Evolutionary conservation across 2,888 invertebrate species (phyloP), one percentile per base, ranked within the genome.

Genomic region (Busseola fusca): DNA sequence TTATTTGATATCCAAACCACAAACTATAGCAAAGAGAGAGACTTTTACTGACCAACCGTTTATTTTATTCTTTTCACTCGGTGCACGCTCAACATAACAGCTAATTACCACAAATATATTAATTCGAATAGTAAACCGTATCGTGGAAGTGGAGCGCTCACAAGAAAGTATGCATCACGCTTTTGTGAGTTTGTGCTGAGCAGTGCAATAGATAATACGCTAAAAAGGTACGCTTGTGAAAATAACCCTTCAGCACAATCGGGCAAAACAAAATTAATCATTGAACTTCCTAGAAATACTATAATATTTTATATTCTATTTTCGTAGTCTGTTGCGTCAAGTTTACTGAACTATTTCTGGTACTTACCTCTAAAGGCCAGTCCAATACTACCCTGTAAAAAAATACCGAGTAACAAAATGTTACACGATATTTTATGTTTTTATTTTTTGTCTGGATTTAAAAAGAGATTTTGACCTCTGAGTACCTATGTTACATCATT

Each of bases 41-140:
- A 71, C 60, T 68, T 62, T 69, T 73, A 69, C 48, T 50, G 48
- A 42, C 27, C 58, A 50, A 63, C 34, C 48, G 16, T 57, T 67
- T 72, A n/a, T 68, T 50, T 50, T 10, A 27, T 59, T 56, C 4
- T 3, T n/a, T 65, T n/a, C 68, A 69, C 45, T 45, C 56, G 30
- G 34, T 80, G 45, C 63, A 57, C 57, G 64, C 66, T 69, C 54
- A 80, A 76, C 65, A 77, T 67, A 73, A 67, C 78, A 67, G 21
- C 69, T 82, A 80, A 84, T 80, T 84, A 73, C 69, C 42, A 71
- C 64, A 78, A 78, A 82, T 76, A 79, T 73, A 80, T 66, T 82
- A 82, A 82, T 80, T 50, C 72, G 56, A 78, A 85, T 76, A 76
- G 76, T 75, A 78, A 64, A 74, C 78, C 75, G 72, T 78, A 76